Evolutionary conservation across 2,113 vertebrate species (phyloP).

Genomic region (Chloroceryle aenea): DNA sequence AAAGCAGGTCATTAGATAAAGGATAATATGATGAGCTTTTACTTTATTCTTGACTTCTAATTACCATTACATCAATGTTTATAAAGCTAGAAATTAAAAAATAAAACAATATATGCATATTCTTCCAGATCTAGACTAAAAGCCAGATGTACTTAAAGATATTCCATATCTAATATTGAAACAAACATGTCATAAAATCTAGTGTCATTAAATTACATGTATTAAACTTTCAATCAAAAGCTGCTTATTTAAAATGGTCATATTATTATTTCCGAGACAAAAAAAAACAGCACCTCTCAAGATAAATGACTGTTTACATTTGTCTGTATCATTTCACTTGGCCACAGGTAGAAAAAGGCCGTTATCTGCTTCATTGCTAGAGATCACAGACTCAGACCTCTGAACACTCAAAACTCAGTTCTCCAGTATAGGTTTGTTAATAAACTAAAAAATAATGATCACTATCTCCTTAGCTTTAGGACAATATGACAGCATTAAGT

Average conservation of each 20-base stretch:
- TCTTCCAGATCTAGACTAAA: neutral
- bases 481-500: neutral
- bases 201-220: neutral
- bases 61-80: neutral
- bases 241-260: neutral
- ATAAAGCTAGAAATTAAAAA: neutral
- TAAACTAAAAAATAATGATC: neutral
- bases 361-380: neutral
- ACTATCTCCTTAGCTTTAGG: neutral
- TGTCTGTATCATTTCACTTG: neutral
- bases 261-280: neutral
- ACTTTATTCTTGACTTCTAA: neutral
- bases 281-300: neutral
- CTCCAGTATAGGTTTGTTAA: neutral
- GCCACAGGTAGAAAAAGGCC: neutral
- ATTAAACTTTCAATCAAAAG: neutral
- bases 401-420: neutral
- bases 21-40: neutral
- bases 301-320: neutral
- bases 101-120: neutral
- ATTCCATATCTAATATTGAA: neutral
- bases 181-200: neutral
- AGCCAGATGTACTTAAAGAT: neutral
- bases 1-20: neutral
- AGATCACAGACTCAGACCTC: neutral